phyloP scores from a whole-genome alignment of 2,888 invertebrate genomes.

The Spialia ferax region DNA sequence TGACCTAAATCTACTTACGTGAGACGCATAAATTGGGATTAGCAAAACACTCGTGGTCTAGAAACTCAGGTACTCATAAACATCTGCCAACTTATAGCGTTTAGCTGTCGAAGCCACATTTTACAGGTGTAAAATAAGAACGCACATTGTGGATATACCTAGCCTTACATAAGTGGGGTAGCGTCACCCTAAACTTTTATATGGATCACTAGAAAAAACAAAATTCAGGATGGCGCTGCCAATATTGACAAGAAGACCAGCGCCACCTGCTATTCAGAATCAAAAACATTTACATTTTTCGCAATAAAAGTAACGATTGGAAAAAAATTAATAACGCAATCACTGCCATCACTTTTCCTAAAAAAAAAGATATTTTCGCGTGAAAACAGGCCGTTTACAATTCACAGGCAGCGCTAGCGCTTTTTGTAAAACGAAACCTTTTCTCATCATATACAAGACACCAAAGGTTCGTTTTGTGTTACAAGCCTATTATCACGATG shows the following conservation, averaged over 20 bases:
- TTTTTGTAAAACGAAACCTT: conserved; percentile 41
- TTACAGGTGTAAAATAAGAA: conserved; percentile 37
- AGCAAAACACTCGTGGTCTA: not conserved
- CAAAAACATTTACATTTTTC: conserved; percentile 31
- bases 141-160: conserved; percentile 53
- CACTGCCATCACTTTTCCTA: conserved; percentile 71
- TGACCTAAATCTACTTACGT: not conserved
- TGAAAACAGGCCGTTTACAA: conserved; percentile 40
- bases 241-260: conserved; percentile 69
- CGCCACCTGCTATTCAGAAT: conserved; percentile 71
- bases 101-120: conserved; percentile 46
- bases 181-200: conserved; percentile 76
- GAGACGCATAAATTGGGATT: not conserved
- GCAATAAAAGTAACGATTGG: conserved; percentile 1
- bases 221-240: conserved; percentile 82
- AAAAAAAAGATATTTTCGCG: conserved; percentile 42
- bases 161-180: conserved; percentile 52
- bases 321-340: conserved; percentile 60
- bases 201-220: conserved; percentile 22
- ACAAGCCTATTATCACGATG: conserved; percentile 32
- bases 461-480: conserved; percentile 35
- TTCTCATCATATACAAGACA: conserved; percentile 10
- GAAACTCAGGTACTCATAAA: conserved; percentile 40
- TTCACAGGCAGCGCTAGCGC: conserved; percentile 43
- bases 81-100: conserved; percentile 41